Percentiles rank a stretch among this genome's conserved stretches.
Conservation (phyloP, 1,140 invertebrate species). For the Drosophila repletoides region DNA sequence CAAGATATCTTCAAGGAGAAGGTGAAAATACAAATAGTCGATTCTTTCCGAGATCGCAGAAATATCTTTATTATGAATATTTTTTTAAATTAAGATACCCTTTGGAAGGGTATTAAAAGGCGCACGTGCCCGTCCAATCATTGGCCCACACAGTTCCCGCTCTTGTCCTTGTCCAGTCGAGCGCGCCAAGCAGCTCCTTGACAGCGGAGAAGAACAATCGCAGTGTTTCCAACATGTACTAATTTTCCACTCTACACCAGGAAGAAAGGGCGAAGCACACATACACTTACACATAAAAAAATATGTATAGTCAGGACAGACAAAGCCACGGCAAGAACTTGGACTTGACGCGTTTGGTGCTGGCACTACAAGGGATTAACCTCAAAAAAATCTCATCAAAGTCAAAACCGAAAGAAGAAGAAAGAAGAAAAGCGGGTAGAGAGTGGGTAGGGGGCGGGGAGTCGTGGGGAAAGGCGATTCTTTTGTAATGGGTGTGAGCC, state of each 20-base stretch:
- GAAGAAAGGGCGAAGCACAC: slow-evolving; percentile 53
- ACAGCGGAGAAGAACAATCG: slow-evolving; percentile 61
- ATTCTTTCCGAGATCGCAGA: too few species aligned
- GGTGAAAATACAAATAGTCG: too few species aligned
- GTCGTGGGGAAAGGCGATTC: not conserved
- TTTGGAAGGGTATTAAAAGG: too few species aligned
- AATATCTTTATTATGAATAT: too few species aligned
- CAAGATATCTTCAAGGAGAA: too few species aligned
- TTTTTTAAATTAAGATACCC: too few species aligned
- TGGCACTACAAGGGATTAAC: slow-evolving; percentile 80
- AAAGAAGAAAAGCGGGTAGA: slow-evolving; percentile 6
- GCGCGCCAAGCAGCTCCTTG: slow-evolving; percentile 51
- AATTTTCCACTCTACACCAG: slow-evolving; percentile 78
- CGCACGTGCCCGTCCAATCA: slow-evolving; percentile 32
- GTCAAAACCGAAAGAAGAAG: slow-evolving; percentile 66
- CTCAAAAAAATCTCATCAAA: slow-evolving; percentile 81
- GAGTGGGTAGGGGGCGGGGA: not conserved
- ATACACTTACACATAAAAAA: slow-evolving; percentile 7
- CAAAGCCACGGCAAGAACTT: slow-evolving; percentile 73
- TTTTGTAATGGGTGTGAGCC: slow-evolving; percentile 56
- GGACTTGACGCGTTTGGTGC: slow-evolving; percentile 72
- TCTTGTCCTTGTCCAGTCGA: slow-evolving; percentile 50
- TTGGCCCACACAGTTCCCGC: not conserved
- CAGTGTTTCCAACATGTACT: slow-evolving; percentile 72
- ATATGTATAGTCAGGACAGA: slow-evolving; percentile 36